phyloP scores from a whole-genome alignment of 2,888 invertebrate species.

The Synergus itoensis region DNA sequence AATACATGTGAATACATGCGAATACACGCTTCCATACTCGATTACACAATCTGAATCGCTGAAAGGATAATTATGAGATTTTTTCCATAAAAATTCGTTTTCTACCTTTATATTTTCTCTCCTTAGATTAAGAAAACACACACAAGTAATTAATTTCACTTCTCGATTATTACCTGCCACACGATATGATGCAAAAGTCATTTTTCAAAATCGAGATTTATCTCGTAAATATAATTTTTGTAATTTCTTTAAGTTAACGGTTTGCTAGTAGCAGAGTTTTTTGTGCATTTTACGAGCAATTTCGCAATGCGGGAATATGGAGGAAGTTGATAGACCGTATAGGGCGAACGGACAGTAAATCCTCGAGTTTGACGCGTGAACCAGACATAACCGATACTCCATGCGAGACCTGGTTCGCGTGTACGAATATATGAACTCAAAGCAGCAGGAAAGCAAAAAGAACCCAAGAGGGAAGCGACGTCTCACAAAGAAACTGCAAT shows the following conservation, averaged over 20 bases:
- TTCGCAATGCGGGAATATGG: background rate
- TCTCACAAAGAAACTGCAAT: conserved; percentile 12
- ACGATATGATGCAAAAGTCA: background rate
- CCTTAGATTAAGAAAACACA: no score
- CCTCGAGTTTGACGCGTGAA: conserved; percentile 8
- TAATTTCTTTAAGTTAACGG: background rate
- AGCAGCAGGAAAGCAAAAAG: background rate
- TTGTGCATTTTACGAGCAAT: background rate
- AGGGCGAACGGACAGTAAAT: conserved; percentile 6
- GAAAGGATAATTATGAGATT: no score
- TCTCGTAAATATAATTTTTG: background rate
- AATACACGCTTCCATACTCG: no score
- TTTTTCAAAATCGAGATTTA: background rate
- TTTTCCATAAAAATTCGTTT: no score
- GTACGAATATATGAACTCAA: background rate
- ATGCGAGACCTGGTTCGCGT: background rate
- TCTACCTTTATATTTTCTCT: no score
- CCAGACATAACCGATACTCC: background rate
- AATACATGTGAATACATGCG: no score
- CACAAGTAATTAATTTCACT: no score
- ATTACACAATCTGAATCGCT: no score
- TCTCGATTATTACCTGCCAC: no score
- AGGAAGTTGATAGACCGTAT: background rate
- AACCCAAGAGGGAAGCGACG: conserved; percentile 2
- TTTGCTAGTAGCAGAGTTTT: background rate